These are phyloP conservation scores for Dendrocopos noguchii DNA, from an alignment of 2,113 vertebrate genomes.

Conservation along the genomic window DNA sequence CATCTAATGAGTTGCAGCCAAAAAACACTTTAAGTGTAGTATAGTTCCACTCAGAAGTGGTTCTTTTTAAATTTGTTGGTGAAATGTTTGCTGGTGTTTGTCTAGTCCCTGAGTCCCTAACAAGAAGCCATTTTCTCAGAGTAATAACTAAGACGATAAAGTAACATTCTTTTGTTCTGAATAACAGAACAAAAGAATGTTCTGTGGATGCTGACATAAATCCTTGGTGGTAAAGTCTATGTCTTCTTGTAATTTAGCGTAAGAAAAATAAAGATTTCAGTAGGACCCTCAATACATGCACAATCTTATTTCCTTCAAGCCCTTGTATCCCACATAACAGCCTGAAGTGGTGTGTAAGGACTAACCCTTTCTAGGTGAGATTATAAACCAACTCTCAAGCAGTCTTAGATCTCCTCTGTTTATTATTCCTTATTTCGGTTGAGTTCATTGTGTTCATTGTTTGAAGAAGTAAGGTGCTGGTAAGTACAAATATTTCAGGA, in stretches of 20 bases:
- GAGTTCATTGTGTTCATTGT: neutral
- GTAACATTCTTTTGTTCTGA: neutral
- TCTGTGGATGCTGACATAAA: neutral
- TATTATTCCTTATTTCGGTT: neutral
- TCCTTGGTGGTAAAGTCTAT: neutral
- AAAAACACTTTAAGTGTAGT: conserved; percentile 52
- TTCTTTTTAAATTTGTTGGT: conserved; percentile 45
- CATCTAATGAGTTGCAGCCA: conserved; percentile 50
- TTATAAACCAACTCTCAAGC: neutral
- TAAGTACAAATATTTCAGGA: neutral
- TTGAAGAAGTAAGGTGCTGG: neutral
- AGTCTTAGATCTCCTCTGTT: neutral
- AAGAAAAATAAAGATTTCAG: neutral
- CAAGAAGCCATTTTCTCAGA: conserved; percentile 29
- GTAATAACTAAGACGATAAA: neutral
- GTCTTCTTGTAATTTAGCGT: neutral
- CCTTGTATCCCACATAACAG: neutral
- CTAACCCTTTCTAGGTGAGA: neutral
- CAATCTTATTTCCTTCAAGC: neutral
- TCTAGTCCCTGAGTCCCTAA: conserved; percentile 8
- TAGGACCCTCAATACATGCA: neutral
- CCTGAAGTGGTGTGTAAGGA: neutral
- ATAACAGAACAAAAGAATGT: neutral
- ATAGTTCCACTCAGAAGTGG: conserved; percentile 26
- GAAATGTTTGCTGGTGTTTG: conserved; percentile 27